These are phyloP conservation scores for Porites cylindrica DNA, from an alignment of 92 coral and sea anemone species.

Conservation along the genomic window DNA sequence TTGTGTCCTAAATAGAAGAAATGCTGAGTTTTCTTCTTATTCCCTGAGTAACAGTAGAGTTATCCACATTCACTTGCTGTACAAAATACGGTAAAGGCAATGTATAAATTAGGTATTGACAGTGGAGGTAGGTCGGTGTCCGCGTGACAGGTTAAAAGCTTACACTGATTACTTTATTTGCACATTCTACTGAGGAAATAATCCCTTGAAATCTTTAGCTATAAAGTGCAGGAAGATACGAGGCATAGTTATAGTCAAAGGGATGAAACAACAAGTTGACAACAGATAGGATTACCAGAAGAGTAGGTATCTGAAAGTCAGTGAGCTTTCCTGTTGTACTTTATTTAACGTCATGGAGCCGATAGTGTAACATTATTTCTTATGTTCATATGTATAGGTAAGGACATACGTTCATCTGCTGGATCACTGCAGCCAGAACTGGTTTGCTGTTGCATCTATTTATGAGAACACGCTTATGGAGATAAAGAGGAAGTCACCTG, in stretches of 20 bases:
- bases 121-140: not conserved
- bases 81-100: not conserved
- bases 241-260: too few species aligned
- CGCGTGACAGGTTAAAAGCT: not conserved
- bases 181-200: not conserved
- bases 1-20: too few species aligned
- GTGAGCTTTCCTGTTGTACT: too few species aligned
- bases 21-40: too few species aligned
- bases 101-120: too few species aligned
- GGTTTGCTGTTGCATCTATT: not conserved
- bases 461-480: too few species aligned
- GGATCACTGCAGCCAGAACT: not conserved
- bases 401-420: constrained; percentile 40
- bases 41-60: not conserved
- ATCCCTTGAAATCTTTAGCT: too few species aligned
- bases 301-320: too few species aligned
- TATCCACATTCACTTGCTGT: not conserved
- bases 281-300: too few species aligned
- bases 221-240: too few species aligned
- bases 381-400: not conserved
- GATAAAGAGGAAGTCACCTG: not conserved
- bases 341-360: not conserved
- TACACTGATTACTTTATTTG: too few species aligned
- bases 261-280: too few species aligned
- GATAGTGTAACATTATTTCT: not conserved